Evolutionary conservation across 2,113 vertebrate species (phyloP).

Genomic region (Chunga burmeisteri): DNA sequence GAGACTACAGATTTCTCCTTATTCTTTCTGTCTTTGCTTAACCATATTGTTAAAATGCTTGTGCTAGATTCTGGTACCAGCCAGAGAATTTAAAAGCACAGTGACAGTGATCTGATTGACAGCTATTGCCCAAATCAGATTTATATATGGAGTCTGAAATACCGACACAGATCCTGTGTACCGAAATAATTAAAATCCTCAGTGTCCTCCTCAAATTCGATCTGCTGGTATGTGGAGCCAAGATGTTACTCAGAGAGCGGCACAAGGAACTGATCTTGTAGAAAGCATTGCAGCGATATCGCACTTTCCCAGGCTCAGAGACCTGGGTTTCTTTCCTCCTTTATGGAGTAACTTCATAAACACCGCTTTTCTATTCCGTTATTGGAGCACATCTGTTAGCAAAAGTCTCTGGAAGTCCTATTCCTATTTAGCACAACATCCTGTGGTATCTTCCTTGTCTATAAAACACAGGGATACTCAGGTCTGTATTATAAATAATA

Average conservation of each 20-base stretch:
- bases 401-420: background rate
- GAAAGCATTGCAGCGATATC: background rate
- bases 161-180: background rate
- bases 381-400: background rate
- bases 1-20: background rate
- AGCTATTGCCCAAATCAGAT: background rate
- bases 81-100: background rate
- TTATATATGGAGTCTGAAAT: background rate
- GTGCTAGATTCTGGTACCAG: background rate
- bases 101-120: background rate
- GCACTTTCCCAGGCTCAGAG: background rate
- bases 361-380: background rate
- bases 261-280: background rate
- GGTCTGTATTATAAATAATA: constrained; percentile 71
- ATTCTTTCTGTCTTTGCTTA: background rate
- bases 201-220: background rate
- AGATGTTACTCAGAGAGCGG: background rate
- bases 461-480: constrained; percentile 31
- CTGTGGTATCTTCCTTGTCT: background rate
- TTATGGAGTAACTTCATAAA: constrained; percentile 13
- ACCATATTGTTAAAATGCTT: background rate
- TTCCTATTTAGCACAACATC: background rate
- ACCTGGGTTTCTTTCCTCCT: background rate
- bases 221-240: background rate
- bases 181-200: background rate